These are phyloP conservation scores for Mnemiopsis leidyi DNA, from an alignment of 37 sponge, comb jelly and placozoan genomes.

Conservation along the genomic window DNA sequence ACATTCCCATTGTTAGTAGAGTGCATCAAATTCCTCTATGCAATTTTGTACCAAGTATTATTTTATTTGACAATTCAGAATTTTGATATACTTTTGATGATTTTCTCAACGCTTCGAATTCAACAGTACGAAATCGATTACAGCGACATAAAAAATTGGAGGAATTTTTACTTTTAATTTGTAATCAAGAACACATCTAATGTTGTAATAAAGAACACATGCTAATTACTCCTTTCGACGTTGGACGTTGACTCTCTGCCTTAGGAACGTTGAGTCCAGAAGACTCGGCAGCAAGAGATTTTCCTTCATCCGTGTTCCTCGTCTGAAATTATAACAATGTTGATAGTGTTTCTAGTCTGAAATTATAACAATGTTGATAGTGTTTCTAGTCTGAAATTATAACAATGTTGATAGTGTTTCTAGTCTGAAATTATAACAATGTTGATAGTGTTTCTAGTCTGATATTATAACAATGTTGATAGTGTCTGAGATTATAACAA, in stretches of 20 bases:
- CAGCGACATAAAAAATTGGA: too few species aligned
- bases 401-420: background rate
- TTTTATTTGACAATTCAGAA: background rate
- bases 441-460: background rate
- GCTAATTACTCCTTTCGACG: background rate
- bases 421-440: background rate
- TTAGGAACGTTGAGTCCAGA: background rate
- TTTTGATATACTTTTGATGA: background rate
- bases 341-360: background rate
- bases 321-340: background rate
- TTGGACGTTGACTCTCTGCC: background rate
- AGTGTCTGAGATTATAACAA: background rate
- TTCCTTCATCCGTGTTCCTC: background rate
- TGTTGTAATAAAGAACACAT: too few species aligned
- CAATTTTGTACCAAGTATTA: background rate
- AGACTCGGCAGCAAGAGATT: background rate
- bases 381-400: background rate
- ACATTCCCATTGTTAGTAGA: background rate
- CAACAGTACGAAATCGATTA: too few species aligned
- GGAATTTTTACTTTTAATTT: too few species aligned
- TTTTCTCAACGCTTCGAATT: too few species aligned
- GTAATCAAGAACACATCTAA: too few species aligned
- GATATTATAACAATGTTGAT: background rate
- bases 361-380: background rate
- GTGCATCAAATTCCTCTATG: background rate